These are phyloP conservation scores for Dusona sp. DNA, from an alignment of 2,888 invertebrate species.

Conservation along the genomic window DNA sequence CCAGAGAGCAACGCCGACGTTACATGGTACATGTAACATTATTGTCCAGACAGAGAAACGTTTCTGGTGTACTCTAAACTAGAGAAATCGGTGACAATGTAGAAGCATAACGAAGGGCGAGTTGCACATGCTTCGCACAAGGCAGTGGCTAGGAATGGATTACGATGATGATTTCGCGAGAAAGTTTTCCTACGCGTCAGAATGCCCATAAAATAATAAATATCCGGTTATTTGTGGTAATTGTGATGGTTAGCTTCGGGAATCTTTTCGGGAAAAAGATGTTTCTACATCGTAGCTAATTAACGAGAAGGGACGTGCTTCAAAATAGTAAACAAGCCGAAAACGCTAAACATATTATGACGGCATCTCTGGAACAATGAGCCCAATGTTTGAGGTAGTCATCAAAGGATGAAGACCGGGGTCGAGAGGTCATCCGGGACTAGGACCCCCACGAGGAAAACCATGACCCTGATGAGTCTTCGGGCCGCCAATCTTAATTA, in stretches of 20 bases:
- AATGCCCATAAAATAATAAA: conserved; percentile 18
- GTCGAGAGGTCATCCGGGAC: background rate
- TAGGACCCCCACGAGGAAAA: background rate
- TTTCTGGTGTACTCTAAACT: conserved; percentile 48
- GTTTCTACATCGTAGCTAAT: background rate
- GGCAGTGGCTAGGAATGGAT: conserved; percentile 8
- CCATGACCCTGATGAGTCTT: background rate
- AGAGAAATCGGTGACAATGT: conserved; percentile 12
- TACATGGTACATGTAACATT: conserved; percentile 47
- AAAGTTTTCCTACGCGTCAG: conserved; percentile 53
- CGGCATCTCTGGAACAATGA: background rate
- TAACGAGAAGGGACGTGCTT: background rate
- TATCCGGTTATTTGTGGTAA: background rate
- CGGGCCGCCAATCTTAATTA: background rate
- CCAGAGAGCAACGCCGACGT: conserved; percentile 26
- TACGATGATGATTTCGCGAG: conserved; percentile 58
- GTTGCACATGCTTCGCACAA: conserved; percentile 3
- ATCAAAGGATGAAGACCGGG: background rate
- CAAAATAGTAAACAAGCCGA: background rate
- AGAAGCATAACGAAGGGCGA: background rate
- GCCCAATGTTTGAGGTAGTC: background rate
- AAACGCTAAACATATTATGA: background rate
- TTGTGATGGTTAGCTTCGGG: background rate
- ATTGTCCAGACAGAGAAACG: conserved; percentile 40
- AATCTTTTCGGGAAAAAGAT: background rate